Conservation (phyloP, 2,113 vertebrate genomes). For the Crotalus horridus region DNA sequence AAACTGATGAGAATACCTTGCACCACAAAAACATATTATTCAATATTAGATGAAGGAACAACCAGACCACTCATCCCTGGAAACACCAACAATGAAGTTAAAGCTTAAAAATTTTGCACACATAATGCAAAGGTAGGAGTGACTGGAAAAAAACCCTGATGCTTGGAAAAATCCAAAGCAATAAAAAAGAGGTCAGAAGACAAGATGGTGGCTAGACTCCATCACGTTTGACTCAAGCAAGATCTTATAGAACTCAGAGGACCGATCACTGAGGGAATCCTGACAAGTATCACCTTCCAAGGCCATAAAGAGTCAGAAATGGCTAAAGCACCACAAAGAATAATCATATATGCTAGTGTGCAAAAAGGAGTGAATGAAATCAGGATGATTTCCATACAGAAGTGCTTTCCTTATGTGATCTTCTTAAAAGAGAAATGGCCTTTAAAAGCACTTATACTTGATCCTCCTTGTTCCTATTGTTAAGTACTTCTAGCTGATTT, state of each 20-base stretch:
- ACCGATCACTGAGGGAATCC: not conserved
- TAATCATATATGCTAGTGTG: not conserved
- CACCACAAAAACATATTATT: not conserved
- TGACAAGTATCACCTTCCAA: not conserved
- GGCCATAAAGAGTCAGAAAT: not conserved
- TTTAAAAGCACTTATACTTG: not conserved
- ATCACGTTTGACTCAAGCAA: not conserved
- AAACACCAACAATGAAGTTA: not conserved
- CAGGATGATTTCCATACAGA: not conserved
- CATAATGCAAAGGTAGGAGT: not conserved
- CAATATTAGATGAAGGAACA: not conserved
- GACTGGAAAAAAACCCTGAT: not conserved
- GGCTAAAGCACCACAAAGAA: not conserved
- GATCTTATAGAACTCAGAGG: not conserved
- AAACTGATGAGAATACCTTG: not conserved
- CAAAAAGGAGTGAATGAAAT: not conserved
- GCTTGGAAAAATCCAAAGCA: not conserved
- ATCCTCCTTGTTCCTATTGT: not conserved
- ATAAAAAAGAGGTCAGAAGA: not conserved
- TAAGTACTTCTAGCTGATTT: not conserved
- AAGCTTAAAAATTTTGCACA: not conserved
- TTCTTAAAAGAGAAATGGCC: not conserved
- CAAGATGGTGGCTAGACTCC: not conserved
- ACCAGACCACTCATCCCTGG: not conserved
- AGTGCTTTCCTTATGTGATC: not conserved